Base-by-base conservation (phyloP, 2,113 vertebrate species). In the Cyanoramphus novaezelandiae region DNA sequence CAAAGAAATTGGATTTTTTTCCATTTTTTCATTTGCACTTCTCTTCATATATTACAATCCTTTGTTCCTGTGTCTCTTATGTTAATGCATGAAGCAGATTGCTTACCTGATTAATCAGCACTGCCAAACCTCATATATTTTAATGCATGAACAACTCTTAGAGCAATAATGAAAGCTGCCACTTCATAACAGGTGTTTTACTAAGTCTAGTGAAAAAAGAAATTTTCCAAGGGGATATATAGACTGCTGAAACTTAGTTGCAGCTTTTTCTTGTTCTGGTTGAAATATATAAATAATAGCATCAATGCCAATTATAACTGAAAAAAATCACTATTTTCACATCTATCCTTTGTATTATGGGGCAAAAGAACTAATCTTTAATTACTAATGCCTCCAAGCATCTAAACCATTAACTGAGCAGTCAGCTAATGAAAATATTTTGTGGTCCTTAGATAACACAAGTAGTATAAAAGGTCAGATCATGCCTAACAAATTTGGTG, bases 81-180 rank as follows among this genome's bases (percentile, higher is more conserved):
- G 95, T 93, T 95, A 92, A 92, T 86, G 23, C 46, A 96, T 39
- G 72, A 95, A 97, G 92, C 33, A 81, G 79, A 83, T 96, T 96
- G 96, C 37, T 92, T 60, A 67, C 53, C 86, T 97, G 96, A 97
- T 95, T 91, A 97, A 97, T 93, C 90, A 96, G 27, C 55, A 67
- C 46, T 90, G 74, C 70, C 87, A 95, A 87, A 93, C 21, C 59
- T 96, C 86, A 57, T 95, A 79, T 70, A 86, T 75, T 97, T 92
- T 94, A 92, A 94, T 97, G 67, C 63, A 82, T 79, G 49, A 71
- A 47, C 41, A 95, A 69, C 76, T 94, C 69, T 92, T 95, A 50
- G 50, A 92, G 68, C 86, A 93, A 85, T 96, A 96, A 97, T 90
- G 79, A 95, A 95, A 98, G 92, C 78, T 85, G 49, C 72, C 60